Conservation (phyloP, 2,113 vertebrate genomes). For the Chloroceryle aenea region DNA sequence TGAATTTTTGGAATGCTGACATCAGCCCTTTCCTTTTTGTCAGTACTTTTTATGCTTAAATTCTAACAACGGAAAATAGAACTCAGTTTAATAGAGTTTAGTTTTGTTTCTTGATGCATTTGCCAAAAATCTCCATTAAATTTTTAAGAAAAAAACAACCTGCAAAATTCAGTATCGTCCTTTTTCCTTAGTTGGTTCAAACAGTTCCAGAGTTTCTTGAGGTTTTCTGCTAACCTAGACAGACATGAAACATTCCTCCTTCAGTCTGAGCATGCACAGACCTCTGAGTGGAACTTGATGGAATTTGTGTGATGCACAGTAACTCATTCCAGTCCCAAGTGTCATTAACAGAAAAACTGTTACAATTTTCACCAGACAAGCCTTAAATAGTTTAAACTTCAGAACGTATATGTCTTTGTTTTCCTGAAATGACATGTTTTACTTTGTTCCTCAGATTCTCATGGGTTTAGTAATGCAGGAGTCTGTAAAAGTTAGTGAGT, state of each 20-base stretch:
- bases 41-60: neutral
- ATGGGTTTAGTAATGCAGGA: neutral
- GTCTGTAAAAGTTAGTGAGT: neutral
- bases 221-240: conserved; percentile 1
- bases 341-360: neutral
- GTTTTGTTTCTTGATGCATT: neutral
- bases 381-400: neutral
- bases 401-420: neutral
- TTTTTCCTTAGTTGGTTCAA: neutral
- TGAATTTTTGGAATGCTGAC: neutral
- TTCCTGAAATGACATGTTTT: neutral
- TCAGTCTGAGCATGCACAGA: neutral
- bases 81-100: neutral
- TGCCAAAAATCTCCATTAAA: neutral
- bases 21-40: neutral
- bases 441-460: neutral
- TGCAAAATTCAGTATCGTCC: neutral
- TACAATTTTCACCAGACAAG: neutral
- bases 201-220: neutral
- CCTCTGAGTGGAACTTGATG: neutral
- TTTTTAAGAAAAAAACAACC: neutral
- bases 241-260: conserved; percentile 27
- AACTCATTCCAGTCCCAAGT: neutral
- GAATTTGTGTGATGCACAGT: neutral
- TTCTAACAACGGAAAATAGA: neutral